Evolutionary conservation across 2,888 invertebrate genomes (phyloP).

Genomic region (Ethmia dodecea): DNA sequence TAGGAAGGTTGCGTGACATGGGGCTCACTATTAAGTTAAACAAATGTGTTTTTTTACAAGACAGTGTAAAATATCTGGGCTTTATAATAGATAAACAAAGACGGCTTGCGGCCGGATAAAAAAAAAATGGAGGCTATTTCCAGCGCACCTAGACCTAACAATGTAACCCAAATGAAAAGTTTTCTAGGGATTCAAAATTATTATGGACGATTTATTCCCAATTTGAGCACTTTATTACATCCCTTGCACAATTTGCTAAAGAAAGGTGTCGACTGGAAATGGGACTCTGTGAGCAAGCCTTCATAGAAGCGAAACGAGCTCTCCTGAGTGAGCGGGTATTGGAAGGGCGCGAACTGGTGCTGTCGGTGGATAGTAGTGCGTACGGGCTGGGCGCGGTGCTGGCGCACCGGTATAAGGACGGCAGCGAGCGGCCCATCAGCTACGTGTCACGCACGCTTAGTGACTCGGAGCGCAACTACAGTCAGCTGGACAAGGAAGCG

Average conservation of each 20-base stretch:
- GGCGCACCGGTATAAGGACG: conserved; percentile 1
- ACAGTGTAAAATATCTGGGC: conserved; percentile 9
- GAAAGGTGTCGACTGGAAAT: conserved; percentile 3
- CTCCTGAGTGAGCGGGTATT: conserved; percentile 1
- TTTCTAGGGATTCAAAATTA: conserved; percentile 10
- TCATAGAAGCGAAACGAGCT: not conserved
- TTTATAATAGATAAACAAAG: conserved; percentile 3
- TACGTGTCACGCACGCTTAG: conserved; percentile 9
- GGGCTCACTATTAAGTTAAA: conserved; percentile 5
- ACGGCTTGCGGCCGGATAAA: conserved; percentile 5
- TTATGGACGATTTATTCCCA: conserved; percentile 5
- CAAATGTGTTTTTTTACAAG: conserved; percentile 9
- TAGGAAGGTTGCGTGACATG: not conserved
- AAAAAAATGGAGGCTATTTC: conserved; percentile 6
- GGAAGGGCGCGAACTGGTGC: not conserved
- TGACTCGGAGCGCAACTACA: not conserved
- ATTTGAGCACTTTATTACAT: conserved; percentile 1
- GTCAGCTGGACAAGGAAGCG: conserved; percentile 7
- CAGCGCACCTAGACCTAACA: conserved; percentile 1
- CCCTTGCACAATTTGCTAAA: conserved; percentile 5
- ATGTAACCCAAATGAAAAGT: conserved; percentile 4
- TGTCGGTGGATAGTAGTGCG: conserved; percentile 3
- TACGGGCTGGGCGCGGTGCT: conserved; percentile 4
- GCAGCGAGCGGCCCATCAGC: conserved; percentile 4
- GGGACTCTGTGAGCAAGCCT: conserved; percentile 1